These are phyloP conservation scores for Solenopsis fugax DNA, from an alignment of 1,140 invertebrate species.

Conservation along the genomic window DNA sequence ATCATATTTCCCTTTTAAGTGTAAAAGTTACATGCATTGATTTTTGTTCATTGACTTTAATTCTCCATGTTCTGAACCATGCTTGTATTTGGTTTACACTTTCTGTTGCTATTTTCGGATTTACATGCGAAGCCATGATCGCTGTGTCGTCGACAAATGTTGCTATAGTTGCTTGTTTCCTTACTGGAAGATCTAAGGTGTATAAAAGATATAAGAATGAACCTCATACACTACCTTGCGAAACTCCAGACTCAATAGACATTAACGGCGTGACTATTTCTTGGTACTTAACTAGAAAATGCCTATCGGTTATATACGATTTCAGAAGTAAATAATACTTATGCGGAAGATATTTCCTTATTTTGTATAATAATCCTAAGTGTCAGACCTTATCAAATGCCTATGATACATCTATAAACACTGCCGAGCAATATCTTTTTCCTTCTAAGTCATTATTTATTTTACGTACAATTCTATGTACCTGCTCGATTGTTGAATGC, in stretches of 20 bases:
- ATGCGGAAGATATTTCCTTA: not conserved
- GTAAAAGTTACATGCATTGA: not conserved
- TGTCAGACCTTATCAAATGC: too few species aligned
- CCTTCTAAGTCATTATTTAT: not conserved
- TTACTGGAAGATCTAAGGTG: not conserved
- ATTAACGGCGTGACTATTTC: too few species aligned
- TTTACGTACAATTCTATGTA: not conserved
- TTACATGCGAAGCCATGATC: not conserved
- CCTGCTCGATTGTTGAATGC: not conserved
- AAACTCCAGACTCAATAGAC: too few species aligned
- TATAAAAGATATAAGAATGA: too few species aligned
- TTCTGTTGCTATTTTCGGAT: not conserved
- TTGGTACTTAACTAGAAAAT: not conserved
- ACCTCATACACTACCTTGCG: too few species aligned
- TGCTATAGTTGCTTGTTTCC: not conserved
- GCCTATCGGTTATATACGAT: not conserved
- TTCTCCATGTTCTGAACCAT: not conserved
- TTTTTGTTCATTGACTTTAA: not conserved
- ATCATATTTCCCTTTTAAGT: not conserved
- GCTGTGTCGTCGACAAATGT: not conserved
- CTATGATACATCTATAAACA: not conserved
- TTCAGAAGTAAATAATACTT: not conserved
- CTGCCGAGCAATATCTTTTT: not conserved
- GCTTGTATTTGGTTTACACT: not conserved
- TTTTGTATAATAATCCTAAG: not conserved